These are phyloP conservation scores for Hydropsyche tenuis DNA, from an alignment of 1,140 invertebrate genomes.

Conservation along the genomic window DNA sequence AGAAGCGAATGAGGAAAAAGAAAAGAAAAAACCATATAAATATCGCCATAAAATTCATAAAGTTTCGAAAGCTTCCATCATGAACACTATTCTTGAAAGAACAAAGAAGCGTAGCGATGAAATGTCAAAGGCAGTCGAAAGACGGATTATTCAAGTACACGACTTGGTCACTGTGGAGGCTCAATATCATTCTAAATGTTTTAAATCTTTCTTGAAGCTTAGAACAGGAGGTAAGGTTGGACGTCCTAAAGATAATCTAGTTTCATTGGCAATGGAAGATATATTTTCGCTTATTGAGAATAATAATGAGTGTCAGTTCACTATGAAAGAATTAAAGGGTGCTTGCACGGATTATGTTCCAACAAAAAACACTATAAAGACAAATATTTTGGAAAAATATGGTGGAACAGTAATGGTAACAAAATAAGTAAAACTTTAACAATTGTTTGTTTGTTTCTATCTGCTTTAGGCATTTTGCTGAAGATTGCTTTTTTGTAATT, in stretches of 20 bases:
- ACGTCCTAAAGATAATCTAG: not conserved
- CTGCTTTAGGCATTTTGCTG: too few species aligned
- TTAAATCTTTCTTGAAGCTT: not conserved
- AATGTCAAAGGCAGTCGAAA: not conserved
- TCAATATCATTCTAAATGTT: not conserved
- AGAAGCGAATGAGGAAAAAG: not conserved
- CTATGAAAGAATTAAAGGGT: not conserved
- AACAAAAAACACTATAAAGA: too few species aligned
- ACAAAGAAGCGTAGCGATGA: not conserved
- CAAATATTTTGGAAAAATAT: too few species aligned
- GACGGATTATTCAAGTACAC: not conserved
- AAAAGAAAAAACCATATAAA: not conserved
- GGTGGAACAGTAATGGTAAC: too few species aligned
- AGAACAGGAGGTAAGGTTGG: not conserved
- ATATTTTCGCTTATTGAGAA: not conserved
- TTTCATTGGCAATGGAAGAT: not conserved
- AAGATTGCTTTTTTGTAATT: too few species aligned
- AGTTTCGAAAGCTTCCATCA: not conserved
- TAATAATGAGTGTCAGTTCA: not conserved
- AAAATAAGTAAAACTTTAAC: too few species aligned
- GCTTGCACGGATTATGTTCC: not conserved
- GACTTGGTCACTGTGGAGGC: not conserved
- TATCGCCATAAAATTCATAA: not conserved
- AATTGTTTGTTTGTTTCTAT: too few species aligned
- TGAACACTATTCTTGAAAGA: not conserved